These are phyloP conservation scores for Notamacropus eugenii DNA, from an alignment of 2,797 vertebrate genomes.

Conservation along the genomic window DNA sequence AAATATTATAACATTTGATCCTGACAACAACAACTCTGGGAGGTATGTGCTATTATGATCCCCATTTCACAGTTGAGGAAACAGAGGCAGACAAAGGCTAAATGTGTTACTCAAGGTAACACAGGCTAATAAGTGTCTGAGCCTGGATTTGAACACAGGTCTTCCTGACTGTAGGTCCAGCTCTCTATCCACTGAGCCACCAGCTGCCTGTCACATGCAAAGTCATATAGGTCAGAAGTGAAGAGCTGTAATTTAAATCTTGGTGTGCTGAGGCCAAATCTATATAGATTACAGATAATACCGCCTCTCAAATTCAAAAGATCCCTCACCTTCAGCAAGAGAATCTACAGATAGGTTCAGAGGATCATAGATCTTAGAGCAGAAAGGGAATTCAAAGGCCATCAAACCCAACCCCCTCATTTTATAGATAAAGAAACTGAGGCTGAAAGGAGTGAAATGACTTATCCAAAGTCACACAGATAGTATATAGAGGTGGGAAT, in stretches of 20 bases:
- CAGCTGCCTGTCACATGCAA: not conserved
- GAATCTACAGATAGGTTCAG: no score
- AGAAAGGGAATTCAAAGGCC: no score
- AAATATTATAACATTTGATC: not conserved
- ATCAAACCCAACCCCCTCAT: no score
- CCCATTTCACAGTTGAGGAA: not conserved
- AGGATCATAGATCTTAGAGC: no score
- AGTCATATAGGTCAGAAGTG: not conserved
- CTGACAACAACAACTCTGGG: not conserved
- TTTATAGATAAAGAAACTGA: no score
- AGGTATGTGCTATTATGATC: not conserved
- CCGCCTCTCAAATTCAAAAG: not conserved
- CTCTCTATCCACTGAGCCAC: not conserved
- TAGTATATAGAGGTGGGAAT: no score
- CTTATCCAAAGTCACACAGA: no score
- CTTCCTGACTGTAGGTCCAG: no score
- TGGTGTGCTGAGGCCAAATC: not conserved
- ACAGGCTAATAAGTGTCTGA: no score
- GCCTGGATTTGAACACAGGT: no score
- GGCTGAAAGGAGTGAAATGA: no score
- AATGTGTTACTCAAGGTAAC: no score
- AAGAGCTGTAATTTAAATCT: not conserved
- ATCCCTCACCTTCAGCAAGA: not conserved
- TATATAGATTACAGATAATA: not conserved
- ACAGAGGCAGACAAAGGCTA: not conserved